Evolutionary conservation across 1,140 invertebrate species (phyloP), one percentile per base, ranked within the genome.

Genomic region (Trachelipus rathkii): DNA sequence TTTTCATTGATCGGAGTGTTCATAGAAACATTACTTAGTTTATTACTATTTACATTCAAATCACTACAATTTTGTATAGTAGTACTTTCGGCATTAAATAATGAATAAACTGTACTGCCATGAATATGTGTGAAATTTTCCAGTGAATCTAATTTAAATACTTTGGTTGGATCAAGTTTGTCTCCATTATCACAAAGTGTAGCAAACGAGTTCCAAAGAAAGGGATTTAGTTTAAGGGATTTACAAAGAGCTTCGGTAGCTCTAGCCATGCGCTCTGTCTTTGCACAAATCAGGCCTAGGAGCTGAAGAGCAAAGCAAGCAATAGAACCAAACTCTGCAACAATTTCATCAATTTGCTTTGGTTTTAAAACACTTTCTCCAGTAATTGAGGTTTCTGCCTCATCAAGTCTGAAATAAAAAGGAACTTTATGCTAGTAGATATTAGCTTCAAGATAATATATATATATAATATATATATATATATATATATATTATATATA

Each of bases 141-240:
- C 75, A 93, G 84, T 84, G 90, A 91, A 76, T 89, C 77, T 80
- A 94, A 86, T 85, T 93, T 91, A 87, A 97, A 97, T 82, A 93
- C 89, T 85, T 89, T 89, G 72, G 87, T 85, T 0, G 94, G 90
- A 85, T 97, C 94, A 66, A 92, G 89, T 84, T 93, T 92, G 83
- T 95, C 94, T 19, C 95, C 93, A 83, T 92, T 88, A 81, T 93
- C 90, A 85, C 95, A 96, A 11, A 98, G 86, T 84, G 91, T 89
- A 83, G 93, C 91, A 87, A 93, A 98, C 7, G 94, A 92, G 84
- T 94, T 91, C 95, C 95, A 99, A 83, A 98, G 88, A 85, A 98
- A 97, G 43, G 97, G 97, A 87, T 98, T 98, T 43, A 97, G 84
- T 84, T 93, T 93, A 5, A 98, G 87, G 76, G 94, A 92, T 45